A percentile compares a stretch with the other conserved stretches of the same genome.
These are phyloP conservation scores for Coturnix japonica DNA, from an alignment of 2,113 vertebrate genomes.

Conservation along the genomic window DNA sequence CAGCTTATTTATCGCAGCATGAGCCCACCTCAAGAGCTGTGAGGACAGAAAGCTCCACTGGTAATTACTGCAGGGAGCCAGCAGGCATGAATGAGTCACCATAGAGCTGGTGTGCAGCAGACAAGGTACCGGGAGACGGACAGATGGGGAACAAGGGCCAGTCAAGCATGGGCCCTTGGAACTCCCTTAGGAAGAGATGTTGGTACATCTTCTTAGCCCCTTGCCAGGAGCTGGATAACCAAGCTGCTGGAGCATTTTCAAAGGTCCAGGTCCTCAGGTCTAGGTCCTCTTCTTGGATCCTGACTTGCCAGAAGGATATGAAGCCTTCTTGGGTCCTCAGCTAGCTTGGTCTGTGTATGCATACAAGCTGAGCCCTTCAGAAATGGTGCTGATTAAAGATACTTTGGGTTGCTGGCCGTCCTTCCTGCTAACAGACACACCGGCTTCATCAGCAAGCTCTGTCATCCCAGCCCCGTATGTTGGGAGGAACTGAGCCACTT, in stretches of 20 bases:
- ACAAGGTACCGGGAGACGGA: background rate
- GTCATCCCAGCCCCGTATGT: accelerated
- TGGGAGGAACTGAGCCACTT: background rate
- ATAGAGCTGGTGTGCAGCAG: background rate
- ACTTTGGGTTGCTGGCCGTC: slow-evolving; percentile 21
- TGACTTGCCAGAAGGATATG: background rate
- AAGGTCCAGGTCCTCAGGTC: background rate
- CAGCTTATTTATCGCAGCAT: slow-evolving; percentile 80
- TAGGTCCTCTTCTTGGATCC: background rate
- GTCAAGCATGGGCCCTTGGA: background rate
- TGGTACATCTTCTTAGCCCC: background rate
- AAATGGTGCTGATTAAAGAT: slow-evolving; percentile 5
- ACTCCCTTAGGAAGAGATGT: background rate
- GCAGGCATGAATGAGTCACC: slow-evolving; percentile 61
- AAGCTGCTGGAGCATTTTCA: background rate
- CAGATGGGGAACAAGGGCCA: background rate
- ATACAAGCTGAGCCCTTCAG: background rate
- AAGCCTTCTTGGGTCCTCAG: background rate
- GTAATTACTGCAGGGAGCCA: slow-evolving; percentile 69
- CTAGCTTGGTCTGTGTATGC: background rate
- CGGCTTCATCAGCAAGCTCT: background rate
- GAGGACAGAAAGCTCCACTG: slow-evolving; percentile 67
- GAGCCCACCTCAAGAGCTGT: slow-evolving; percentile 75
- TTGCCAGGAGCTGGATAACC: background rate
- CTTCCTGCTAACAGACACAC: background rate